Percentiles rank a stretch among this genome's conserved stretches.
phyloP scores from a whole-genome alignment of 2,113 vertebrate genomes.

The Chamaetylas fuelleborni region DNA sequence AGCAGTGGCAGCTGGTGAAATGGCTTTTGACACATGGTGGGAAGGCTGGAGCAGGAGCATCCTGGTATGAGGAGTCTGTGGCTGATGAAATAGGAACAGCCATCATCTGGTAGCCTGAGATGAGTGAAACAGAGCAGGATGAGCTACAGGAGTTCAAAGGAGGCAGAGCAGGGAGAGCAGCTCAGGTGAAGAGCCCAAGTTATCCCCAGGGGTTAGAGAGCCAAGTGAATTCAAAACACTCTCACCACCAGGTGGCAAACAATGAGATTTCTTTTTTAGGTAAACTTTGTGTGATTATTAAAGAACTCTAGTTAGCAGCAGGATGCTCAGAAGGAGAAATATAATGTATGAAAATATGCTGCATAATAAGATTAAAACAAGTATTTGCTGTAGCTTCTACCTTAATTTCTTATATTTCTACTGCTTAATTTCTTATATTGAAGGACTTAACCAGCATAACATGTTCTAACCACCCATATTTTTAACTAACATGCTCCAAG shows the following conservation, averaged over 20 bases:
- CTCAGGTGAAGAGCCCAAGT: background rate
- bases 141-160: background rate
- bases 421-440: background rate
- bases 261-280: background rate
- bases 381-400: background rate
- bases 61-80: background rate
- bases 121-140: background rate
- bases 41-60: background rate
- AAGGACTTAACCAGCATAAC: background rate
- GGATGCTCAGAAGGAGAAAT: background rate
- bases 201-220: background rate
- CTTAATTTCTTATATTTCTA: background rate
- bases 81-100: background rate
- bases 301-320: background rate
- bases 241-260: accelerated
- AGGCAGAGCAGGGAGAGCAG: background rate
- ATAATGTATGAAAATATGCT: background rate
- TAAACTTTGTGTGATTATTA: background rate
- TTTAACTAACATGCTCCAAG: background rate
- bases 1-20: background rate
- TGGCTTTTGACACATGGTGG: accelerated
- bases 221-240: background rate
- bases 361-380: background rate
- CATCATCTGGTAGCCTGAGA: background rate
- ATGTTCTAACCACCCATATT: background rate